Evolutionary conservation across 2,113 vertebrate species (phyloP).

Genomic region (Ictalurus furcatus): DNA sequence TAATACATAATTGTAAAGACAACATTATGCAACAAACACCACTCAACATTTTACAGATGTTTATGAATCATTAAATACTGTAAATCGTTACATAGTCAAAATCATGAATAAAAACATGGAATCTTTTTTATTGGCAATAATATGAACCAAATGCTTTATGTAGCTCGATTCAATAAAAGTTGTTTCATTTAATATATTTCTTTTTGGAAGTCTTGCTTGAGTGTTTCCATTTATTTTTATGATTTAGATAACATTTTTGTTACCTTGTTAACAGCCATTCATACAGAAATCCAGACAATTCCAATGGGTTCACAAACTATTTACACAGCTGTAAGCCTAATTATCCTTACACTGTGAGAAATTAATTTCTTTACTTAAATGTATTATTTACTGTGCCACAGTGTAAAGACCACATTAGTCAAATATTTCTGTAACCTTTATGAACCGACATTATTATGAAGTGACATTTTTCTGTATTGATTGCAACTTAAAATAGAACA

Average conservation of each 20-base stretch:
- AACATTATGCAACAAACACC: background rate
- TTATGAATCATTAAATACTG: conserved; percentile 1
- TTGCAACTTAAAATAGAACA: conserved; percentile 64
- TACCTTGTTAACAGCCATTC: background rate
- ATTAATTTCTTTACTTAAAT: conserved; percentile 36
- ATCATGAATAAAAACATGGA: background rate
- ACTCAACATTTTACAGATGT: background rate
- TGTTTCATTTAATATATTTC: background rate
- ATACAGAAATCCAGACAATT: conserved; percentile 19
- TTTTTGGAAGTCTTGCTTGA: no score
- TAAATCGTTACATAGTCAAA: background rate
- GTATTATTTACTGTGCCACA: conserved; percentile 20
- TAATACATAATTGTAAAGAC: background rate
- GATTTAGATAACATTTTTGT: background rate
- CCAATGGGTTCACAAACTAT: conserved; percentile 26
- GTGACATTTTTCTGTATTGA: conserved; percentile 56
- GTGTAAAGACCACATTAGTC: conserved; percentile 27
- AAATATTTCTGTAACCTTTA: conserved; percentile 58
- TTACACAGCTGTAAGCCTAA: conserved; percentile 12
- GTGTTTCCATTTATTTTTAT: background rate
- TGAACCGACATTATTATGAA: conserved; percentile 56
- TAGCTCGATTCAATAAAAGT: background rate
- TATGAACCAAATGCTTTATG: conserved; percentile 11
- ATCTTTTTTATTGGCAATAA: conserved; percentile 11
- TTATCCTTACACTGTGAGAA: conserved; percentile 45